Evolutionary conservation across 2,888 invertebrate species (phyloP), one percentile per base, ranked within the genome.

Genomic region (Pemphredon lugubris): DNA sequence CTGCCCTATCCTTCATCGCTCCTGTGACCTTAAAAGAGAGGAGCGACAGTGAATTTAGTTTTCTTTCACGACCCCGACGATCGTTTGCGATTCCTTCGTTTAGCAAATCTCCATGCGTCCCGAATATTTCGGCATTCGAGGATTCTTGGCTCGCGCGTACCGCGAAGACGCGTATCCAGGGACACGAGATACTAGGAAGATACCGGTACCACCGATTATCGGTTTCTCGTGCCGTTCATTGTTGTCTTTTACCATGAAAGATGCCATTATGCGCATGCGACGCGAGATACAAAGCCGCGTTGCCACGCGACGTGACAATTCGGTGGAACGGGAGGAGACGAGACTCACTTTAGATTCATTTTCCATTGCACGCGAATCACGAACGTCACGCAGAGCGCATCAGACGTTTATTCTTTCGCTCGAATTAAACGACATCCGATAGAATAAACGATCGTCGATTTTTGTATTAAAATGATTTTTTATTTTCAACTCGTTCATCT

Each of bases 161-260:
- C n/a, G n/a, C n/a, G n/a, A n/a, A n/a, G n/a, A n/a, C n/a, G n/a
- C n/a, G n/a, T n/a, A n/a, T n/a, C n/a, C n/a, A n/a, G n/a, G n/a
- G n/a, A n/a, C n/a, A n/a, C n/a, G 11, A 14, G 23, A 18, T 32
- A 21, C 32, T 42, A 70, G 23, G 34, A 61, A 61, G 50, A 40
- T 70, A 69, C 55, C 70, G 70, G 60, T 71, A 71, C 40, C 26
- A 34, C 37, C 45, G 51, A 71, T 69, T 71, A 71, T 55, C 60
- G 30, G 50, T 69, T 23, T 30, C 23, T 26, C 26, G 50, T 32
- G 23, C 23, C 23, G 26, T 58, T 32, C 51, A 21, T 42, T 30
- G 30, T n/a, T 21, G 30, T 44, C n/a, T 14, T 30, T 6, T 40
- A 14, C 11, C 34, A 44, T 26, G 32, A 11, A 7, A 14, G 23